Evolutionary conservation across 1,140 invertebrate species (phyloP).

Genomic region (Steinernema khuongi): DNA sequence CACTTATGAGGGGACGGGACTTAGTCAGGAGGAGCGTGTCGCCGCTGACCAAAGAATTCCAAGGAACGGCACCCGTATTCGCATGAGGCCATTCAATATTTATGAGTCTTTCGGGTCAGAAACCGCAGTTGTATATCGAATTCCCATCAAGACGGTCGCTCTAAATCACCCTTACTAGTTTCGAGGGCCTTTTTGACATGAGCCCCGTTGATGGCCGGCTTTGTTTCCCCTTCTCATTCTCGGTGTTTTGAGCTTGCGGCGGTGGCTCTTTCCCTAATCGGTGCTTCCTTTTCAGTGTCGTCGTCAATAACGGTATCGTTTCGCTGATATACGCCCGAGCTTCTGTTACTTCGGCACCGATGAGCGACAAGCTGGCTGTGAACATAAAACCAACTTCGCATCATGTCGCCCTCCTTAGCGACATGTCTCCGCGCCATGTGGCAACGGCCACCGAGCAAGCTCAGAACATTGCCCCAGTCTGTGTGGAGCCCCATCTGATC

Average conservation of each 20-base stretch:
- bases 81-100: conserved; percentile 11
- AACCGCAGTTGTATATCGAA: not conserved
- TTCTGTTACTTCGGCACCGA: not conserved
- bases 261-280: not conserved
- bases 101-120: not conserved
- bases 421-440: not conserved
- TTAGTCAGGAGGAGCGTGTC: too few species aligned
- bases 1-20: not conserved
- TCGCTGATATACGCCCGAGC: conserved; percentile 15
- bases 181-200: not conserved
- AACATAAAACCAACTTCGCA: not conserved
- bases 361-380: not conserved
- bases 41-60: too few species aligned
- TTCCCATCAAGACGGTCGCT: conserved; percentile 7
- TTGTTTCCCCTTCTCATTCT: not conserved
- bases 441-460: not conserved
- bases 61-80: not conserved
- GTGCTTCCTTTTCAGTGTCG: conserved; percentile 13
- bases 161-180: not conserved
- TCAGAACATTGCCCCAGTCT: not conserved
- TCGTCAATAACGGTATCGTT: conserved; percentile 14
- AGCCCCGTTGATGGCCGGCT: not conserved
- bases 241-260: not conserved
- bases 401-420: not conserved
- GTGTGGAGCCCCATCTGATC: not conserved